These are phyloP conservation scores for Echinarachnius parma DNA, from an alignment of 53 echinoderm and acorn worm genomes.

Conservation along the genomic window DNA sequence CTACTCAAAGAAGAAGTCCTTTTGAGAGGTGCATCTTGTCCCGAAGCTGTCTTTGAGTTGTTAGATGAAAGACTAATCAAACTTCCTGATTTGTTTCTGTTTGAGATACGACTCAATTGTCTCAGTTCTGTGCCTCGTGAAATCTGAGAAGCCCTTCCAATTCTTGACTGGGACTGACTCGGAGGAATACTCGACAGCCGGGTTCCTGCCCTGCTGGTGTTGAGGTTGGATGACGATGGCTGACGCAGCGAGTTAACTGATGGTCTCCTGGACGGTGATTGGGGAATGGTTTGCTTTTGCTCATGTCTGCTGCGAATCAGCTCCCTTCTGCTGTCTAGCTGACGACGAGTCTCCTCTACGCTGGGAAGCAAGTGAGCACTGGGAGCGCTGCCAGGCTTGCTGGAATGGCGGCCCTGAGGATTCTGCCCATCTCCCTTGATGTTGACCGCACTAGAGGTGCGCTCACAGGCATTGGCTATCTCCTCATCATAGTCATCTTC, in stretches of 20 bases:
- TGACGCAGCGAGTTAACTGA: background rate
- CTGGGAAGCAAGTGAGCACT: conserved; percentile 40
- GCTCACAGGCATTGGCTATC: conserved; percentile 45
- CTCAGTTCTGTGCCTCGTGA: background rate
- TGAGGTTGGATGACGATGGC: background rate
- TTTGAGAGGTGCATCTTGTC: background rate
- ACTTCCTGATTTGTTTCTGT: too few relatives aligned
- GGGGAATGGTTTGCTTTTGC: conserved; percentile 5
- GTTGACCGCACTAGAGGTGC: conserved; percentile 23
- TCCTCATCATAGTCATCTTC: conserved; percentile 70
- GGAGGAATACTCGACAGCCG: background rate
- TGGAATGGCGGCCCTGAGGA: background rate
- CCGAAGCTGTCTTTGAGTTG: conserved; percentile 9
- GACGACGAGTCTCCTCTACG: conserved; percentile 48
- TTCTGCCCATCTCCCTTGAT: background rate
- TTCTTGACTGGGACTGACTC: conserved; percentile 9
- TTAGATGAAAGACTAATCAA: background rate
- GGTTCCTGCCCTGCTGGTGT: background rate
- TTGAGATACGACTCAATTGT: too few relatives aligned
- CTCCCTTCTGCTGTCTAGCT: conserved; percentile 51
- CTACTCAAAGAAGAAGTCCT: background rate
- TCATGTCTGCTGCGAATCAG: conserved; percentile 47
- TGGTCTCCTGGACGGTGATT: background rate
- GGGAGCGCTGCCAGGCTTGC: background rate
- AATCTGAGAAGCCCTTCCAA: background rate